Evolutionary conservation across 2,113 vertebrate genomes (phyloP).

Genomic region (Pteropus alecto): DNA sequence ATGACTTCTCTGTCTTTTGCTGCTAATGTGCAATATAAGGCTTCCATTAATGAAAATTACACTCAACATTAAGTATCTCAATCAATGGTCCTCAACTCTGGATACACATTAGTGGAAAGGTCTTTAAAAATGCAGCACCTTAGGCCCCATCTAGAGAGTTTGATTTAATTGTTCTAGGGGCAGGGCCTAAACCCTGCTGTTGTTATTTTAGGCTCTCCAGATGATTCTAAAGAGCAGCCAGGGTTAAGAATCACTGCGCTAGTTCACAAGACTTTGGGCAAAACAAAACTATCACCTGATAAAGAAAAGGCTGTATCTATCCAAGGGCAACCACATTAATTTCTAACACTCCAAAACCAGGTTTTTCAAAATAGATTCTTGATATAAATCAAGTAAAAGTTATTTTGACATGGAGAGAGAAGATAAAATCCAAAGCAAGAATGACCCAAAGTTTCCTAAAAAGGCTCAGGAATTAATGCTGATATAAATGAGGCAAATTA

Average conservation of each 20-base stretch:
- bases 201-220: not conserved
- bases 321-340: not conserved
- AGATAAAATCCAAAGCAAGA: conserved; percentile 23
- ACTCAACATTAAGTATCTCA: conserved; percentile 2
- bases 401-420: not conserved
- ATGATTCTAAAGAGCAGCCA: not conserved
- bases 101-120: not conserved
- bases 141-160: not conserved
- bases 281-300: conserved; percentile 9
- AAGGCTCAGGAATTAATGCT: not conserved
- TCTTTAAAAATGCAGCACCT: not conserved
- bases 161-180: not conserved
- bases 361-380: not conserved
- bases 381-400: not conserved
- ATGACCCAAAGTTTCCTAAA: not conserved
- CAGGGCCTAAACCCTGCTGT: not conserved
- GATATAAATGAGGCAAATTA: not conserved
- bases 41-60: not conserved
- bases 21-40: not conserved
- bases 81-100: not conserved
- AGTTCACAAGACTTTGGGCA: not conserved
- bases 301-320: not conserved
- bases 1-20: not conserved
- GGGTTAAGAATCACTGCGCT: not conserved
- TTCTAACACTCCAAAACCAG: conserved; percentile 3